Evolutionary conservation across 1,140 invertebrate species (phyloP).

Genomic region (Drosophila fuyamai): DNA sequence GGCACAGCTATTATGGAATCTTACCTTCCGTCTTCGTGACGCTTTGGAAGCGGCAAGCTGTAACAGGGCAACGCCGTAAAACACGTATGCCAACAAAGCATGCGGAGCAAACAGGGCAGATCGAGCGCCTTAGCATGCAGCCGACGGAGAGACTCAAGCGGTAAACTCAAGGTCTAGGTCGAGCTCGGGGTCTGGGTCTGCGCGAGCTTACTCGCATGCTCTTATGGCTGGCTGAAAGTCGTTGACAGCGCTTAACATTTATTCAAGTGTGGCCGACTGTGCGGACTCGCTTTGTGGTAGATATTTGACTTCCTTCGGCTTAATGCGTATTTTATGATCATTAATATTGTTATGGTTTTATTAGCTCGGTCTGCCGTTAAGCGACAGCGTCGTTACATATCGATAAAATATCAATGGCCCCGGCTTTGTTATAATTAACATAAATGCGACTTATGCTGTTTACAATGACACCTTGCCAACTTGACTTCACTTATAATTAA

Average conservation of each 20-base stretch:
- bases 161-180: constrained; percentile 72
- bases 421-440: constrained; percentile 33
- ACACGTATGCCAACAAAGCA: constrained; percentile 13
- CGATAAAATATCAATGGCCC: constrained; percentile 23
- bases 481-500: constrained; percentile 37
- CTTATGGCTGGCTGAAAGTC: constrained; percentile 35
- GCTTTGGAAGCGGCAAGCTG: constrained; percentile 2
- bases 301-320: constrained; percentile 1
- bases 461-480: constrained; percentile 25
- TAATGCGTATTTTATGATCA: constrained; percentile 49
- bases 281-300: constrained; percentile 16
- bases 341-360: constrained; percentile 47
- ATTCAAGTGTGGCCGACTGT: constrained; percentile 21
- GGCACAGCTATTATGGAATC: too few relatives aligned
- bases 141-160: constrained; percentile 6
- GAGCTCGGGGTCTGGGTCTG: constrained; percentile 28
- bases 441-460: constrained; percentile 32
- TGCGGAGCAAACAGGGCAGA: constrained; percentile 21
- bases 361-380: constrained; percentile 15
- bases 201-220: constrained; percentile 17
- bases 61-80: constrained; percentile 8
- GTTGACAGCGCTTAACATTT: constrained; percentile 65
- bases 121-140: constrained; percentile 23
- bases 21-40: background rate
- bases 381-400: constrained; percentile 1